Conservation (phyloP, 1,140 invertebrate species). For the Leptopilina clavipes region DNA sequence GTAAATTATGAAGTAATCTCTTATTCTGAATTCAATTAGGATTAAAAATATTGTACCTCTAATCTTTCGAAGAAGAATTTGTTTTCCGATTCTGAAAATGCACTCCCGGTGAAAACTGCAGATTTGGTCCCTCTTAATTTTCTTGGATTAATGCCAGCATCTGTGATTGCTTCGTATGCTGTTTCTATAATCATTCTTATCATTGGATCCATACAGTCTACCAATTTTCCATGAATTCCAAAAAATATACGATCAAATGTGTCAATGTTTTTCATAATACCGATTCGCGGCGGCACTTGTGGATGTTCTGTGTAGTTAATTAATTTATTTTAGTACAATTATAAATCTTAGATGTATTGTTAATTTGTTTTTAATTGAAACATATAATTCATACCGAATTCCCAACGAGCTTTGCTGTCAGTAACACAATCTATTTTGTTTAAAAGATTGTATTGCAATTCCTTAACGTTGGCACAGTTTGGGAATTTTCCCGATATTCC, state of each 20-base stretch:
- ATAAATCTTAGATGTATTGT: not conserved
- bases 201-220: constrained; percentile 75
- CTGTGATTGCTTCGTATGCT: constrained; percentile 71
- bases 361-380: not conserved
- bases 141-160: constrained; percentile 64
- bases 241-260: constrained; percentile 78
- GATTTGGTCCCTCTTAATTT: constrained; percentile 78
- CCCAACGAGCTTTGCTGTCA: not conserved
- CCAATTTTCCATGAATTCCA: constrained; percentile 74
- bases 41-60: not conserved
- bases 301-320: not conserved
- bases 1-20: too few species aligned
- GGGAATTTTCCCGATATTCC: constrained; percentile 21
- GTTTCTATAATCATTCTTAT: constrained; percentile 74
- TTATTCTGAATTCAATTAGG: too few species aligned
- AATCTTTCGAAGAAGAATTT: constrained; percentile 9
- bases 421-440: constrained; percentile 12
- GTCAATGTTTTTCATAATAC: constrained; percentile 38
- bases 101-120: constrained; percentile 86
- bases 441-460: constrained; percentile 30
- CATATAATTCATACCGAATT: not conserved
- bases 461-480: constrained; percentile 8
- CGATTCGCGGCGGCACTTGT: constrained; percentile 38
- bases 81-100: constrained; percentile 82
- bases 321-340: constrained; percentile 15